These are phyloP conservation scores for Thereva unica DNA, from an alignment of 2,888 invertebrate genomes.

Conservation along the genomic window DNA sequence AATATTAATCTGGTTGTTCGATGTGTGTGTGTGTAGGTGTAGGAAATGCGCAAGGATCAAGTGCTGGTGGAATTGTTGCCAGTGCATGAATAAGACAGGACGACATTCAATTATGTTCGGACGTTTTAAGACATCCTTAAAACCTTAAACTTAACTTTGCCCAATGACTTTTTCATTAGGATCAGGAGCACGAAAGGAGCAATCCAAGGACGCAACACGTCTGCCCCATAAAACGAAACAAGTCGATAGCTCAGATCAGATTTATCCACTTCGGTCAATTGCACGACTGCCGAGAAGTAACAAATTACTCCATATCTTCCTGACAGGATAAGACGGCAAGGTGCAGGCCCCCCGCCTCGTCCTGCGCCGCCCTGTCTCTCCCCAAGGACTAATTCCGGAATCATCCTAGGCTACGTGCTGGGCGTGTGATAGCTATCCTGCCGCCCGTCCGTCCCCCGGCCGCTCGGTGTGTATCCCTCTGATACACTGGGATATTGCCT, in stretches of 20 bases:
- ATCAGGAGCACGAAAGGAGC: conserved; percentile 3
- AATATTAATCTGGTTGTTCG: no score
- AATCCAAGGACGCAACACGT: conserved; percentile 30
- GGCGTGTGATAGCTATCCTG: neutral
- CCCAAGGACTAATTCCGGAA: conserved; percentile 27
- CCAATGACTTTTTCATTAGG: conserved; percentile 14
- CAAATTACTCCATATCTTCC: conserved; percentile 27
- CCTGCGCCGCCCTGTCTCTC: neutral
- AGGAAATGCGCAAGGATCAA: no score
- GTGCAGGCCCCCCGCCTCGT: conserved; percentile 4
- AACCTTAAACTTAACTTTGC: conserved; percentile 16
- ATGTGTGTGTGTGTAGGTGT: no score
- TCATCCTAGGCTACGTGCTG: conserved; percentile 19
- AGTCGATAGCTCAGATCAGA: conserved; percentile 31
- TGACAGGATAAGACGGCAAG: conserved; percentile 16
- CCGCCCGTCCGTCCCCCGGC: no score
- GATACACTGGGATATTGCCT: no score
- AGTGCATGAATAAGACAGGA: no score
- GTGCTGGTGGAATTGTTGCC: no score
- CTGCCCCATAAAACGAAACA: conserved; percentile 31
- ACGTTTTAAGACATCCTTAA: neutral
- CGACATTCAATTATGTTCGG: no score
- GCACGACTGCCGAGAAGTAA: conserved; percentile 32
- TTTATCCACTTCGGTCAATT: conserved; percentile 35
- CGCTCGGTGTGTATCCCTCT: no score